Evolutionary conservation across 1,140 invertebrate species (phyloP).

Genomic region (Aphelinus atriplicis): DNA sequence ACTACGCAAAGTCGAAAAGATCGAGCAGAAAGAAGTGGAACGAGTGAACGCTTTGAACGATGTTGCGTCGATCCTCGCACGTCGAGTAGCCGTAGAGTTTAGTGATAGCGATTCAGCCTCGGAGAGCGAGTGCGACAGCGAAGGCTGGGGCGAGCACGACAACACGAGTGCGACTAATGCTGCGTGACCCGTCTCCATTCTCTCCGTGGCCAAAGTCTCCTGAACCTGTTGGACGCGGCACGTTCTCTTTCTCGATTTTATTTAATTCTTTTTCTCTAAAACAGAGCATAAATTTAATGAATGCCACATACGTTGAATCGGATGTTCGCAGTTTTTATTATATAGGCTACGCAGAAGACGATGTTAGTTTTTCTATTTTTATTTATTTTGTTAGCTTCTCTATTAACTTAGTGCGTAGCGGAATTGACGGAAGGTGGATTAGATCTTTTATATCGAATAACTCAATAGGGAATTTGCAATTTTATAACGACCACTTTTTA

Average conservation of each 20-base stretch:
- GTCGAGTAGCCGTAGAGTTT: slow-evolving; percentile 93
- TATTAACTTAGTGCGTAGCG: no score
- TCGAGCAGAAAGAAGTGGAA: slow-evolving; percentile 82
- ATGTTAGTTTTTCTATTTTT: slow-evolving; percentile 15
- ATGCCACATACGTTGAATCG: no score
- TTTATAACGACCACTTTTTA: no score
- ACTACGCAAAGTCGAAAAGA: slow-evolving; percentile 92
- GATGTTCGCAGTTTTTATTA: no score
- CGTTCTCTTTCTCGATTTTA: no score
- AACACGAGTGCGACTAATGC: slow-evolving; percentile 61
- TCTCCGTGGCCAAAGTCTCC: slow-evolving; percentile 47
- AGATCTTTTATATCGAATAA: no score
- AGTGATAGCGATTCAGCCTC: slow-evolving; percentile 91
- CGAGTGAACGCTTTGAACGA: slow-evolving; percentile 84
- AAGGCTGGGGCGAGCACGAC: slow-evolving; percentile 77
- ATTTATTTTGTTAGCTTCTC: background rate
- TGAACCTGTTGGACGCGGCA: slow-evolving; percentile 5
- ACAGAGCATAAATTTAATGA: no score
- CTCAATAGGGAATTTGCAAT: no score
- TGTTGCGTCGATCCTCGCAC: slow-evolving; percentile 93
- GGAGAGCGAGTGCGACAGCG: slow-evolving; percentile 77
- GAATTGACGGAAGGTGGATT: no score
- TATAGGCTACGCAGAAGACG: no score
- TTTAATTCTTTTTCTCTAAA: no score
- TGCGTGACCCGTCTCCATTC: slow-evolving; percentile 65